Evolutionary conservation across 2,888 invertebrate species (phyloP).

Genomic region (Teleiodes luculella): DNA sequence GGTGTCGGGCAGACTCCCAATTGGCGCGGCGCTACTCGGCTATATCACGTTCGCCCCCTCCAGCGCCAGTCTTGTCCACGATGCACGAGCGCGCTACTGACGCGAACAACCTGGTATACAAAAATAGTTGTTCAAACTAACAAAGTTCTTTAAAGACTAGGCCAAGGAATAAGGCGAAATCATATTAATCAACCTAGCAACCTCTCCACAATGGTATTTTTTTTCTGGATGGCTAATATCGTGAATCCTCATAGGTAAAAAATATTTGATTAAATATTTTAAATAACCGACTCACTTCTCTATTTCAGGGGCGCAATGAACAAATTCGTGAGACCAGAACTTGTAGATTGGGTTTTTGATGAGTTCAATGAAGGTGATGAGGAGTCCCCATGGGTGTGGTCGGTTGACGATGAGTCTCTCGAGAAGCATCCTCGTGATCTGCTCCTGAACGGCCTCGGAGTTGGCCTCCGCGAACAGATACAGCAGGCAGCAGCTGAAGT

Average conservation of each 20-base stretch:
- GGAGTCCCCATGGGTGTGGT: constrained; percentile 99
- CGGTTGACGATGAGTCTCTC: constrained; percentile 98
- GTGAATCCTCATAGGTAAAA: too few species aligned
- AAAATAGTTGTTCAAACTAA: too few species aligned
- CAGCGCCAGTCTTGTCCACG: constrained; percentile 86
- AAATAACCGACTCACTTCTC: constrained; percentile 88
- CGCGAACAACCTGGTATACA: constrained; percentile 87
- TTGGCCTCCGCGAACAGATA: constrained; percentile 99
- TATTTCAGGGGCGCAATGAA: constrained; percentile 99
- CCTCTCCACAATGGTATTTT: too few species aligned
- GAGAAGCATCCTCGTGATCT: constrained; percentile 96
- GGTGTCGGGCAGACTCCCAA: constrained; percentile 65
- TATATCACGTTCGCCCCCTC: constrained; percentile 81
- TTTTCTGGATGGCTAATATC: too few species aligned
- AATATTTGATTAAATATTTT: too few species aligned
- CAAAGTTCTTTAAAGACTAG: too few species aligned
- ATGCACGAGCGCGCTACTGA: constrained; percentile 98
- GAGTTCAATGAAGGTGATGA: constrained; percentile 99
- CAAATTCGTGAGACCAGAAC: constrained; percentile 99
- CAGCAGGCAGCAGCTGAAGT: constrained; percentile 98
- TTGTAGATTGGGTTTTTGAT: constrained; percentile 99
- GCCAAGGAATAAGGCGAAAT: too few species aligned
- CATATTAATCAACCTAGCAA: too few species aligned
- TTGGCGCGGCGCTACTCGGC: constrained; percentile 79
- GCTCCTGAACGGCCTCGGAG: constrained; percentile 98